A percentile compares a stretch with the other conserved stretches of the same genome.
These are phyloP conservation scores for Hemistola chrysoprasaria DNA, from an alignment of 2,888 invertebrate genomes.

Conservation along the genomic window DNA sequence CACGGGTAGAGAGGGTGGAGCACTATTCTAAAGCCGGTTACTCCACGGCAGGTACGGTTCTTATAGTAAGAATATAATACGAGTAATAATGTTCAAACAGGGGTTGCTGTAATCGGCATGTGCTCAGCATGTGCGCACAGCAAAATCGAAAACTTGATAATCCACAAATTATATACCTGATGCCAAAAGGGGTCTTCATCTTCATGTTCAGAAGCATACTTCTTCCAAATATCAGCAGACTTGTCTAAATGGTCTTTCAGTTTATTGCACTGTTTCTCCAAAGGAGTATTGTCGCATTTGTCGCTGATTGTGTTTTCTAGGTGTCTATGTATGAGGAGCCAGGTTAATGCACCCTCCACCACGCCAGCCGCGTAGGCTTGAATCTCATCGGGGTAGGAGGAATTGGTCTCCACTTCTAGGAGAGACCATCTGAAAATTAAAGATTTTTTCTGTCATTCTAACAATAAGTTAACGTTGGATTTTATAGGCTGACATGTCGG, in stretches of 20 bases:
- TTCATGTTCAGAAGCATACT: conserved; percentile 75
- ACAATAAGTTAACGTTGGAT: too few species aligned
- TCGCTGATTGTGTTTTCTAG: conserved; percentile 86
- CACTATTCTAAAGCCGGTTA: too few species aligned
- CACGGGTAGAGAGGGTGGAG: too few species aligned
- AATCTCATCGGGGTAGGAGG: conserved; percentile 87
- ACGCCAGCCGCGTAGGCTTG: conserved; percentile 94
- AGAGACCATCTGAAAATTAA: conserved; percentile 87
- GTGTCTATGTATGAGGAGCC: conserved; percentile 90
- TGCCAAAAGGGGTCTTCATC: conserved; percentile 89
- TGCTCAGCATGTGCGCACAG: too few species aligned
- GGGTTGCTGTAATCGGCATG: too few species aligned
- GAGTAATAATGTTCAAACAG: too few species aligned
- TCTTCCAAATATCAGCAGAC: conserved; percentile 84
- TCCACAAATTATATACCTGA: conserved; percentile 86
- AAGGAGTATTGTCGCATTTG: conserved; percentile 72
- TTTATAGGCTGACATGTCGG: too few species aligned
- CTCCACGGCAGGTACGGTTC: too few species aligned
- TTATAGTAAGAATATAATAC: too few species aligned
- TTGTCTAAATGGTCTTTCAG: conserved; percentile 84
- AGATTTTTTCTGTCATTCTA: too few species aligned
- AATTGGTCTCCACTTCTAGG: conserved; percentile 90
- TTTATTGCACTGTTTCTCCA: conserved; percentile 83
- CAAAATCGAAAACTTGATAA: too few species aligned
- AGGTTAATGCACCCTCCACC: conserved; percentile 91